Evolutionary conservation across 2,113 vertebrate species (phyloP).

Genomic region (Psilopogon haemacephalus): DNA sequence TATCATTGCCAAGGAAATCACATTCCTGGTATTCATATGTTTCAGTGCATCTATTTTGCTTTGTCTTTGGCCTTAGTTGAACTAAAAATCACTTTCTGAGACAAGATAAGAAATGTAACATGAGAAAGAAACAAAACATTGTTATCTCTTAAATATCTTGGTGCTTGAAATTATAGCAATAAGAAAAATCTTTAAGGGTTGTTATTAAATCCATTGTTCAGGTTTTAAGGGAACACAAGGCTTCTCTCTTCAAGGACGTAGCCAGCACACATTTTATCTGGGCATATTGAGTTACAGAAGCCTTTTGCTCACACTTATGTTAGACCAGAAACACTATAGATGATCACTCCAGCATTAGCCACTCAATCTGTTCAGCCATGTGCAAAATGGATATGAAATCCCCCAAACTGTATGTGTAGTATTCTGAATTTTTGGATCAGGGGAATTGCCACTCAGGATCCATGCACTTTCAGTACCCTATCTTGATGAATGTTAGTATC

Average conservation of each 20-base stretch:
- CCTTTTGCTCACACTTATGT: neutral
- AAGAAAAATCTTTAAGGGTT: neutral
- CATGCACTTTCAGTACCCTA: neutral
- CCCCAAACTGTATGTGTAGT: neutral
- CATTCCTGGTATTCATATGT: conserved; percentile 56
- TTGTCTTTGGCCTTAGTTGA: conserved; percentile 58
- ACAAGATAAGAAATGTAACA: conserved; percentile 7
- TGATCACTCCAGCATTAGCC: neutral
- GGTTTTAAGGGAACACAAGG: neutral
- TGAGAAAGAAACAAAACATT: neutral
- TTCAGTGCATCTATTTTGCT: conserved; percentile 58
- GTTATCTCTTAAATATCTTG: neutral
- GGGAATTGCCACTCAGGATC: neutral
- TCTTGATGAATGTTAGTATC: neutral
- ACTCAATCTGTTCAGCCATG: conserved; percentile 2
- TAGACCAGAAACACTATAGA: neutral
- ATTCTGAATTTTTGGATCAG: neutral
- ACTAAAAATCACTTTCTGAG: conserved; percentile 36
- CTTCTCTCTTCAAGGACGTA: neutral
- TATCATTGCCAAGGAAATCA: conserved; percentile 71
- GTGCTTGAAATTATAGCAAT: neutral
- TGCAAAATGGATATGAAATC: neutral
- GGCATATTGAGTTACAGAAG: neutral
- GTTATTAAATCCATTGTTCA: neutral
- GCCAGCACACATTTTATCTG: neutral